Base-by-base conservation (phyloP, 2,113 vertebrate species). In the Apteryx owenii region DNA sequence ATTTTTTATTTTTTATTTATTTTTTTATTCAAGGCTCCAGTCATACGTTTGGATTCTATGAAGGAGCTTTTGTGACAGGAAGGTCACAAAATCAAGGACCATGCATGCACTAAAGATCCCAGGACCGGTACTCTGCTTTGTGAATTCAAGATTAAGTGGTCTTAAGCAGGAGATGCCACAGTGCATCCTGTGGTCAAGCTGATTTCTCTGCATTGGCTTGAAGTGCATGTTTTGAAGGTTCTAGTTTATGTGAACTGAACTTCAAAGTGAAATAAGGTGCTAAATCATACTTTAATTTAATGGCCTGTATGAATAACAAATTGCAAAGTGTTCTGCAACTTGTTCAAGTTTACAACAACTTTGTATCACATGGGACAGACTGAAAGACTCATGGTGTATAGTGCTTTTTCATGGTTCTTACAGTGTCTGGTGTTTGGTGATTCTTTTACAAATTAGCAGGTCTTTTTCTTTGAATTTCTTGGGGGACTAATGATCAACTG, bases 131-230 rank as follows among this genome's bases (percentile, higher is more conserved):
- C 36, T 85, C 4, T 31, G 62, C 58, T 69, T 69, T 42, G 81
- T 54, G 21, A 61, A 0, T 69, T 26, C 1, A 0, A 3, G 22
- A 3, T 65, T 80, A 21, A 76, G 20, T 3, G 12, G 36, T 25
- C 29, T 18, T 64, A 12, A 75, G 62, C 22, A 64, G 13, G 3
- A 21, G 25, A 28, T 28, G n/a, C 70, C 69, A 3, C 20, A 42
- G 17, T 10, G 28, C 46, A 5, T 29, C 3, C 5, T 0, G 0
- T 48, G 38, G 31, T 51, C 33, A 23, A 26, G 9, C 28, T 69
- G 11, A 3, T 33, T 92, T 58, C 51, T 86, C 46, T 81, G 69
- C 0, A 0, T 13, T 86, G 48, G 7, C 23, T 75, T 81, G 29
- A 76, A 80, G 38, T 56, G 7, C 36, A 4, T 6, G 6, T 44